Percentiles rank a stretch among this genome's conserved stretches.
These are phyloP conservation scores for Macrobrachium rosenbergii DNA, from an alignment of 1,140 invertebrate genomes.

Conservation along the genomic window DNA sequence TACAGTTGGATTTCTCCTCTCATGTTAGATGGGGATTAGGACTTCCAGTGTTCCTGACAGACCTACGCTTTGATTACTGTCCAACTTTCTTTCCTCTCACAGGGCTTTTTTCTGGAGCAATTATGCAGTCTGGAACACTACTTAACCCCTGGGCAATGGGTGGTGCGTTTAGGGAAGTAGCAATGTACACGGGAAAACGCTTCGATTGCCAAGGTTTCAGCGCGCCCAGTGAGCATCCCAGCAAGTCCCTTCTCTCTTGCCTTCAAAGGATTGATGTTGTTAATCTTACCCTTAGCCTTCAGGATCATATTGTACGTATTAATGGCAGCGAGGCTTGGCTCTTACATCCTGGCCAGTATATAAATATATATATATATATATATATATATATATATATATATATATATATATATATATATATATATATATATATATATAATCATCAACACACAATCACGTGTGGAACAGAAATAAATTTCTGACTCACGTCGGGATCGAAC, in stretches of 20 bases:
- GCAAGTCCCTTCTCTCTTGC: constrained; percentile 2
- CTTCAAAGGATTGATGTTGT: background rate
- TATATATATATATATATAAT: too few species aligned
- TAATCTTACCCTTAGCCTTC: background rate
- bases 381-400: background rate
- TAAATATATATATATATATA: background rate
- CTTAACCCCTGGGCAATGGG: constrained; percentile 37
- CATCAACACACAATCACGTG: too few species aligned
- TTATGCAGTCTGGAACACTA: constrained; percentile 37
- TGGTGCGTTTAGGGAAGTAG: constrained; percentile 9
- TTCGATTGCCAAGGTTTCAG: background rate
- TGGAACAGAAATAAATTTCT: too few species aligned
- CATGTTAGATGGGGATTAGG: background rate
- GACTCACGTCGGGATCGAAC: too few species aligned
- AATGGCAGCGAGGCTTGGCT: too few species aligned
- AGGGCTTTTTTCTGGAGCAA: constrained; percentile 21
- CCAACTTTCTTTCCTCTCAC: background rate
- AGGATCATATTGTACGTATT: background rate
- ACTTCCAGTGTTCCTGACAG: background rate
- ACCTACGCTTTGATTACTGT: background rate
- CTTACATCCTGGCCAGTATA: too few species aligned
- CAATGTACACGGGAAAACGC: constrained; percentile 19
- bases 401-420: too few species aligned
- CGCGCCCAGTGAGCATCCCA: background rate
- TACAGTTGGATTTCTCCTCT: background rate